phyloP scores from a whole-genome alignment of 2,113 vertebrate genomes.

The Cricetomys ansorgei region DNA sequence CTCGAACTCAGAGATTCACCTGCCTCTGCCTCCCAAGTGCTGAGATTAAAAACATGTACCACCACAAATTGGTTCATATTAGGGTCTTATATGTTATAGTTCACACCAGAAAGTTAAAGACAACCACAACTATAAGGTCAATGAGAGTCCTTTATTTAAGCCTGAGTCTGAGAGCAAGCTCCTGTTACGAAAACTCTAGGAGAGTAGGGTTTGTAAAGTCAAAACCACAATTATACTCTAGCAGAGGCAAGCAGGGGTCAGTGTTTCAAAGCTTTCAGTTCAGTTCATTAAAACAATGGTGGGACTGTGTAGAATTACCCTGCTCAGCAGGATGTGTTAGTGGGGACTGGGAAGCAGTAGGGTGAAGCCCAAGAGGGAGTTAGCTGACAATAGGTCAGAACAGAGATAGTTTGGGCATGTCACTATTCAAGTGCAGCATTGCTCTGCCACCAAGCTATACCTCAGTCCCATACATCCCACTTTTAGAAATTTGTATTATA shows the following conservation, averaged over 20 bases:
- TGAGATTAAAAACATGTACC: too few relatives aligned
- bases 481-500: constrained; percentile 10
- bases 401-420: background rate
- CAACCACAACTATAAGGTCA: background rate
- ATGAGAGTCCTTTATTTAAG: background rate
- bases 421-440: background rate
- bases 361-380: background rate
- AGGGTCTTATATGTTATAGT: background rate
- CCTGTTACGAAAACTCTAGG: background rate
- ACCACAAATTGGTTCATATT: too few relatives aligned
- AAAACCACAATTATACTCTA: background rate
- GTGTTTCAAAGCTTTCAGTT: background rate
- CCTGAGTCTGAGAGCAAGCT: background rate
- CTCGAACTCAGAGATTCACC: too few relatives aligned
- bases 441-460: background rate
- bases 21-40: too few relatives aligned
- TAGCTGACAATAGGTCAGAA: background rate
- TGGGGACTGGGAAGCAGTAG: too few relatives aligned
- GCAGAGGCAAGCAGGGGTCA: background rate
- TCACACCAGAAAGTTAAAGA: background rate
- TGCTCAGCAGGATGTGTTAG: background rate
- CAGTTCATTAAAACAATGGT: background rate
- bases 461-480: background rate
- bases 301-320: background rate
- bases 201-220: background rate